A percentile compares a stretch with the other conserved stretches of the same genome.
These are phyloP conservation scores for Microchirus variegatus DNA, from an alignment of 2,797 vertebrate species.

Conservation along the genomic window DNA sequence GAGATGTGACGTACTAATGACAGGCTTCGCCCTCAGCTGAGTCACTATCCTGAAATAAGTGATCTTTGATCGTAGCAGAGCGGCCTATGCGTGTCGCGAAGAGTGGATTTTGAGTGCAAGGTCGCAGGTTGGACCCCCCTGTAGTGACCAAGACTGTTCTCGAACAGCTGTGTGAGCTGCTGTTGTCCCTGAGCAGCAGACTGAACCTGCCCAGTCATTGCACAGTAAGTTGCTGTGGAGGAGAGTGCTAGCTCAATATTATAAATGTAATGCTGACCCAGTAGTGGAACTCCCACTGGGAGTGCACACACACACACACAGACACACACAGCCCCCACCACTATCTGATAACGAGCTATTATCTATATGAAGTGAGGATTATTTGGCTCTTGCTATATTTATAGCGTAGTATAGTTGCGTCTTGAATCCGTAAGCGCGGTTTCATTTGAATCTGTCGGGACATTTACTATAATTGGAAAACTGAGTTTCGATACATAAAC, in stretches of 20 bases:
- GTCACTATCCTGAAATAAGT: slow-evolving; percentile 2
- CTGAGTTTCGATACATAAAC: background rate
- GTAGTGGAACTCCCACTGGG: slow-evolving; percentile 45
- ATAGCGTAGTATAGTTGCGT: slow-evolving; percentile 18
- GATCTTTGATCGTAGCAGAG: background rate
- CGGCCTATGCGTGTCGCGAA: background rate
- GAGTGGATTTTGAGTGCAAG: slow-evolving; percentile 4
- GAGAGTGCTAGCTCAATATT: slow-evolving; percentile 26
- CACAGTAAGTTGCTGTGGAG: slow-evolving; percentile 6
- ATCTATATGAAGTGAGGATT: slow-evolving; percentile 27
- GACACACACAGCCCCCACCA: slow-evolving; percentile 4
- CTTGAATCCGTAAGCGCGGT: slow-evolving; percentile 8
- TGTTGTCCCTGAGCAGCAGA: slow-evolving; percentile 25
- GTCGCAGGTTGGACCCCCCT: slow-evolving; percentile 32
- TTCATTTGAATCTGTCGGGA: slow-evolving; percentile 21
- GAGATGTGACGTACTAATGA: background rate
- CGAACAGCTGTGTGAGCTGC: slow-evolving; percentile 21
- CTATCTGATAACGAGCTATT: slow-evolving; percentile 24
- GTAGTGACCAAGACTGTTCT: slow-evolving; percentile 6
- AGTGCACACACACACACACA: slow-evolving; percentile 22
- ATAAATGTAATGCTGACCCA: slow-evolving; percentile 51
- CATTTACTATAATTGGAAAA: background rate
- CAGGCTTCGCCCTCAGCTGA: background rate
- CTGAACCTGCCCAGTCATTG: slow-evolving; percentile 34
- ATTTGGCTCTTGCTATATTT: slow-evolving; percentile 33